Evolutionary conservation across 2,888 invertebrate species (phyloP), one percentile per base, ranked within the genome.

Genomic region (Holacanthella duospinosa): DNA sequence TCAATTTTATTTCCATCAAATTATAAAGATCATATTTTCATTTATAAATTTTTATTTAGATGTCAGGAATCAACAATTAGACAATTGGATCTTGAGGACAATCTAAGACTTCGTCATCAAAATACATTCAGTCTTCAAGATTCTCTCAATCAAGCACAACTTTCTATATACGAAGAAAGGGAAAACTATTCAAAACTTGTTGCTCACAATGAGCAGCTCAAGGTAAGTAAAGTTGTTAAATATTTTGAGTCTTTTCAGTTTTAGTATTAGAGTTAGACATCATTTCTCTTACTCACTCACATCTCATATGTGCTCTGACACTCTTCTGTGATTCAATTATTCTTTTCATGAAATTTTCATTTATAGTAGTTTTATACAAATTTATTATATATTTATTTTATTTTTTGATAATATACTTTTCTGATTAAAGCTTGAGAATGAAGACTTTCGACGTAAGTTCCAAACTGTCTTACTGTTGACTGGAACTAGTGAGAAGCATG

Each of bases 401-500:
- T 12, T 55, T 55, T 21, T 19, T 44, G 21, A 21, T 25, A 29
- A n/a, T 12, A 44, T 59, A 24, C 12, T 53, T 24, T n/a, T 48
- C 24, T 53, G 24, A 44, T 43, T 55, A 16, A 29, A 68, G 68
- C 29, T 69, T 24, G 59, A 67, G 26, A 63, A 53, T 36, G 64
- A 67, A 57, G 69, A 66, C 25, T 55, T 63, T 48, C 29, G 62
- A 1, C 60, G 70, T 6, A 72, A 72, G 43, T 70, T 68, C 43
- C 67, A 68, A 16, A 69, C 69, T 2, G 67, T 68, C 1, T 43
- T 71, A 2, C 55, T 71, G 1, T 55, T 72, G 12, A 67, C 67
- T 19, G 66, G 66, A 29, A 62, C 67, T 6, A 66, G 67, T 26
- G 72, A 72, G 27, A 64, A 64, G 53, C 61, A 68, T 43, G 72